Conservation (phyloP, 2,888 invertebrate species). For the Gortyna flavago region DNA sequence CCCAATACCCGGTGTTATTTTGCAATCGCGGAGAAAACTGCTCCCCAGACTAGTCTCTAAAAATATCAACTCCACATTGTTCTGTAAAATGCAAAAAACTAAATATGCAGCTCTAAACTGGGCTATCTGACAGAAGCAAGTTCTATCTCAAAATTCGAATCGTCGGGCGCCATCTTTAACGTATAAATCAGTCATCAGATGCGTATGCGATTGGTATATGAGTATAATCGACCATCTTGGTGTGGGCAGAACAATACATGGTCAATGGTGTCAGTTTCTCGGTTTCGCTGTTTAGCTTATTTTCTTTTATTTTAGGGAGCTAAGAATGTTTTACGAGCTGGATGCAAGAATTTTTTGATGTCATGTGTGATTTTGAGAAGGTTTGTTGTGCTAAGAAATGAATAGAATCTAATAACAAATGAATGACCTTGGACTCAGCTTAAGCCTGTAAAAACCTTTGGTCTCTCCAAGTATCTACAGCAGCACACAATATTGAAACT, state of each 20-base stretch:
- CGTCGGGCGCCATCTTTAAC: constrained; percentile 60
- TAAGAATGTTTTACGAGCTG: constrained; percentile 53
- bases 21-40: background rate
- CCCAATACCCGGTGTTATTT: background rate
- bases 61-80: background rate
- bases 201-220: constrained; percentile 63
- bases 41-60: background rate
- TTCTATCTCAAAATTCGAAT: constrained; percentile 63
- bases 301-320: constrained; percentile 55
- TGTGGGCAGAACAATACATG: constrained; percentile 79
- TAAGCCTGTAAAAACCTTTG: background rate
- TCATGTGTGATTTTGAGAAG: constrained; percentile 47
- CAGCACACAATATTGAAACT: background rate
- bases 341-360: constrained; percentile 47
- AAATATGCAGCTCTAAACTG: constrained; percentile 44
- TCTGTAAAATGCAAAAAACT: background rate
- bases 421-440: background rate
- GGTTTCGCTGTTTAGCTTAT: constrained; percentile 53
- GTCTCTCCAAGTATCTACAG: background rate
- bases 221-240: constrained; percentile 73
- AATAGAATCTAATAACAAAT: constrained; percentile 8
- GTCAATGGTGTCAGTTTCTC: constrained; percentile 59
- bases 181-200: constrained; percentile 73
- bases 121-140: constrained; percentile 52
- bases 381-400: constrained; percentile 2